Percentiles rank a stretch among this genome's conserved stretches.
These are phyloP conservation scores for Otocyon megalotis DNA, from an alignment of 2,113 vertebrate genomes.

Conservation along the genomic window DNA sequence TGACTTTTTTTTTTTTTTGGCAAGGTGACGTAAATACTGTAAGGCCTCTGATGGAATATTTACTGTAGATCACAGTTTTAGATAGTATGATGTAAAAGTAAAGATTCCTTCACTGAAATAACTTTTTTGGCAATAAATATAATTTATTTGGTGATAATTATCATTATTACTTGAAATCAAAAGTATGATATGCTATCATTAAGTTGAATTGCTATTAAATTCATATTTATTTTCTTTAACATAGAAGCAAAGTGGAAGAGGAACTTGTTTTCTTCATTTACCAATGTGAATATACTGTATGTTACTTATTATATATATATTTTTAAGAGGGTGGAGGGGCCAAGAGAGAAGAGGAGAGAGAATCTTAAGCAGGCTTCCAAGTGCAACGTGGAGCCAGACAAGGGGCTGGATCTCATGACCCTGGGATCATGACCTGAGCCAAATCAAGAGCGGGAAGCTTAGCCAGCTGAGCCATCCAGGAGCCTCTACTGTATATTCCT, in stretches of 20 bases:
- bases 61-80: no score
- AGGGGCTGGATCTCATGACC: no score
- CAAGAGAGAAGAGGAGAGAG: no score
- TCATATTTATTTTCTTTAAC: constrained; percentile 59
- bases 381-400: no score
- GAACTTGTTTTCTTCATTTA: not conserved
- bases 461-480: no score
- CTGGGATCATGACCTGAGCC: no score
- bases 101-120: not conserved
- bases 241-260: constrained; percentile 10
- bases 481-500: not conserved
- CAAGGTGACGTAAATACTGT: not conserved
- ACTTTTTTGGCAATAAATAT: not conserved
- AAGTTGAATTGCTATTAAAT: constrained; percentile 63
- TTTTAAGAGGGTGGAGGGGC: no score
- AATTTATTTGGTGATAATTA: constrained; percentile 65
- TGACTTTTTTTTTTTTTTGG: not conserved
- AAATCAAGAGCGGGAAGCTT: no score
- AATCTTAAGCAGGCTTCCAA: no score
- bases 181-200: not conserved
- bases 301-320: no score
- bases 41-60: not conserved
- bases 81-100: not conserved
- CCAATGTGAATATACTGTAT: not conserved
- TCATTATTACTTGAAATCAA: constrained; percentile 70